Base-by-base conservation (phyloP, 2,888 invertebrate species). In the Apamea anceps region DNA sequence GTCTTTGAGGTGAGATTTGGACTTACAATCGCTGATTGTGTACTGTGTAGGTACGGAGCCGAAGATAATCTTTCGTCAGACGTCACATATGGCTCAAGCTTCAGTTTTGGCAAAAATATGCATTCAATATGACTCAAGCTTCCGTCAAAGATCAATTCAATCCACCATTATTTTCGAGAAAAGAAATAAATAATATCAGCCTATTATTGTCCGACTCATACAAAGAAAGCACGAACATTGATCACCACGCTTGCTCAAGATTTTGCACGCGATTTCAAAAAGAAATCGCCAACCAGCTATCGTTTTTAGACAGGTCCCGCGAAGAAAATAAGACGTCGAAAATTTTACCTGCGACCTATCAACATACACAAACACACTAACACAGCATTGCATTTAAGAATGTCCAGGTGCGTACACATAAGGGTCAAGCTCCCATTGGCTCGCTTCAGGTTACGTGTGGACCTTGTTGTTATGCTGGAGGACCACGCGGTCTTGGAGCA, bases 401-500 rank as follows among this genome's bases (percentile, higher is more conserved):
- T 89, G 89, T 88, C 81, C 82, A 79, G 75, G 73, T 32, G 76
- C 54, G 37, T 79, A 77, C 66, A 79, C 65, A 80, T 66, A 71
- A 63, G 86, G 76, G 37, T 66, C 57, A 18, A 82, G 54, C 77
- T 82, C 73, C 82, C 82, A 81, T 21, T 57, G 77, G 66, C 80
- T 75, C 72, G 74, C 51, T 75, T 68, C 89, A 76, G 87, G 92
- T 91, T 95, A 95, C 94, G 95, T 95, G 87, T 95, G 96, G 54
- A 95, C 94, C 77, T 95, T 93, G 65, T 91, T 93, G 82, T 93
- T 94, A 82, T 92, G 92, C 54, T 93, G 94, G 7, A 89, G 72
- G 0, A 93, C 87, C 2, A 94, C 94, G 68, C 94, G 91, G 74
- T 95, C 95, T 85, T 94, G 95, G 57, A 95, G 92, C 51, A 94